Base-by-base conservation (phyloP, 2,888 invertebrate species). In the Laspeyria flexula region DNA sequence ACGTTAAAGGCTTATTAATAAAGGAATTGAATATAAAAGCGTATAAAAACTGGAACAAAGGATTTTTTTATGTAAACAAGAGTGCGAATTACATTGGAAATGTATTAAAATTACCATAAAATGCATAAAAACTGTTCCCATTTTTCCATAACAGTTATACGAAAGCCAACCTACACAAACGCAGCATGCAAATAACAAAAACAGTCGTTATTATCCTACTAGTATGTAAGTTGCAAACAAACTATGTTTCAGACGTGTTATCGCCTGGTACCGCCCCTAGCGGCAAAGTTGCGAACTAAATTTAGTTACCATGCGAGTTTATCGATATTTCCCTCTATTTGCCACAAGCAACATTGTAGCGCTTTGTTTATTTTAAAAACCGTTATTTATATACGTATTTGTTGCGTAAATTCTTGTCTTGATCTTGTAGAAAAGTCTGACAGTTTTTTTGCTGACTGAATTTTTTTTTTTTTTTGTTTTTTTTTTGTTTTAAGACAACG, bases 281-380 rank as follows among this genome's bases (percentile, higher is more conserved):
- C 62, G 68, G 63, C 60, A 47, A 55, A 75, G 72, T 81, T 73
- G 42, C 59, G 62, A 78, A 81, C 80, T 74, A 70, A 74, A 77
- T 75, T 74, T 66, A 65, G 65, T 64, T 66, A 78, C 71, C 71
- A 75, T 74, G 75, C 66, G 62, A 78, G 76, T 79, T 77, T 81
- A 79, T 73, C 55, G 60, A 54, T 63, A 52, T 60, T 60, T 48
- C 53, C 37, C 44, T 33, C 37, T 50, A 43, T 39, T 43, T 34
- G 49, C 49, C 15, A 38, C 43, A 10, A 9, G 29, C 18, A 41
- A 23, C 16, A 45, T 41, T 15, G 2, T 2, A 11, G 7, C 23
- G 11, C 27, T 31, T 25, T 34, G 25, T 31, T 37, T 21, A 2
- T 21, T 25, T 18, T 29, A 6, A 11, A 11, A 27, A 25, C 11